Base-by-base conservation (phyloP, 2,797 vertebrate genomes). In the Thripadectes ignobilis region DNA sequence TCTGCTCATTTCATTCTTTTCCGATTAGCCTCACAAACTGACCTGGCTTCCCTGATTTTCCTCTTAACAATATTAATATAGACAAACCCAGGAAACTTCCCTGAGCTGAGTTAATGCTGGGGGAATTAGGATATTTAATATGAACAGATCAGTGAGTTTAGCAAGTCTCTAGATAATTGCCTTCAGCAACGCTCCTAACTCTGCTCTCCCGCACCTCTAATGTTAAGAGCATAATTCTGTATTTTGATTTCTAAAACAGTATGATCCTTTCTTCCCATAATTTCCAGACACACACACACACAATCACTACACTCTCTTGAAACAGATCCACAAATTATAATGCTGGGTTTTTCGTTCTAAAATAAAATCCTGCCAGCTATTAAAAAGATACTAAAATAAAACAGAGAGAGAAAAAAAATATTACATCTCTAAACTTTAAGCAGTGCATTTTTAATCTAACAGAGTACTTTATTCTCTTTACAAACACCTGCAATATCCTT, bases 191-290 rank as follows among this genome's bases (percentile, higher is more conserved):
- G 14, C 27, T 83, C 91, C 71, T 39, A 76, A n/a, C 71, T 89
- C 62, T 78, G 88, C 24, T 77, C 49, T 86, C 46, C 15, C 0
- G 0, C 54, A 51, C 48, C 27, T 66, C 71, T 16, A 66, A 39
- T 38, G 48, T 62, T 89, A 89, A 76, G n/a, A 93, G 55, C 27
- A 36, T 75, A 84, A 85, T 88, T 85, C 52, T 74, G 79, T 92
- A 90, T 93, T 92, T 92, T 95, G 73, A 88, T 91, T 93, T 66
- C 49, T 80, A 77, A 88, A 95, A 51, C 34, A 69, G 58, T 55
- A 65, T 19, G 5, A 78, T 95, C 84, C 76, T 79, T 88, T 92
- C 85, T 76, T 41, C 54, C 22, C 49, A 77, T 29, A 19, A 65
- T 36, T 79, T 73, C 49, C 63, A 87, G 51, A 92, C 61, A 71